These are phyloP conservation scores for Platysteira castanea DNA, from an alignment of 2,113 vertebrate species.

Conservation along the genomic window DNA sequence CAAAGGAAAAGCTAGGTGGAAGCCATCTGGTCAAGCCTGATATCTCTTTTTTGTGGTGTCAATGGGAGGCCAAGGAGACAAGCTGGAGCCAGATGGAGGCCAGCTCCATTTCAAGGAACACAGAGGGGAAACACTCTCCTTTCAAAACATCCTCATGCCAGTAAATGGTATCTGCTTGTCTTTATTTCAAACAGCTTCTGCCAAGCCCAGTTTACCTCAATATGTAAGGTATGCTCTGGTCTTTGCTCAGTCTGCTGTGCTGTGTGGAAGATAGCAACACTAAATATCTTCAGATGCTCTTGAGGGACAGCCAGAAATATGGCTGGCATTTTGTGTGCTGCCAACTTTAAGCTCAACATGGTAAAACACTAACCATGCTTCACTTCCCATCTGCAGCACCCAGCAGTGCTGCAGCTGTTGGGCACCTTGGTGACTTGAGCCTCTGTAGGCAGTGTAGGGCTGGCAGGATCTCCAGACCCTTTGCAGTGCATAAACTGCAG, in stretches of 20 bases:
- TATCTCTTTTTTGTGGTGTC: background rate
- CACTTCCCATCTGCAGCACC: background rate
- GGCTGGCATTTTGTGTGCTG: background rate
- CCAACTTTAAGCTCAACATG: background rate
- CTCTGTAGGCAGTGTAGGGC: fast-evolving
- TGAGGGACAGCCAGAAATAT: fast-evolving
- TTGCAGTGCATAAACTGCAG: background rate
- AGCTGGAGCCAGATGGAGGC: background rate
- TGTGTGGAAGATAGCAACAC: background rate
- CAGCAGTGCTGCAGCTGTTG: fast-evolving
- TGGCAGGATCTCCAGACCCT: background rate
- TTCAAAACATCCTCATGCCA: background rate
- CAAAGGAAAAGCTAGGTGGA: background rate
- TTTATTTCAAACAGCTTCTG: background rate
- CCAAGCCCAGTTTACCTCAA: background rate
- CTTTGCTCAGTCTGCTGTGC: background rate
- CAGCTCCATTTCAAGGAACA: background rate
- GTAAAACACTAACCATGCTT: background rate
- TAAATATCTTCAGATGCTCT: background rate
- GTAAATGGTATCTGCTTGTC: background rate
- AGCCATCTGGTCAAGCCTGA: background rate
- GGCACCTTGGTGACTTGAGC: background rate
- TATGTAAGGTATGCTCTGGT: background rate
- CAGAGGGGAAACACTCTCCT: background rate
- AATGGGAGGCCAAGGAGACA: background rate